Base-by-base conservation (phyloP, 2,888 invertebrate species). In the Acrobasis suavella region DNA sequence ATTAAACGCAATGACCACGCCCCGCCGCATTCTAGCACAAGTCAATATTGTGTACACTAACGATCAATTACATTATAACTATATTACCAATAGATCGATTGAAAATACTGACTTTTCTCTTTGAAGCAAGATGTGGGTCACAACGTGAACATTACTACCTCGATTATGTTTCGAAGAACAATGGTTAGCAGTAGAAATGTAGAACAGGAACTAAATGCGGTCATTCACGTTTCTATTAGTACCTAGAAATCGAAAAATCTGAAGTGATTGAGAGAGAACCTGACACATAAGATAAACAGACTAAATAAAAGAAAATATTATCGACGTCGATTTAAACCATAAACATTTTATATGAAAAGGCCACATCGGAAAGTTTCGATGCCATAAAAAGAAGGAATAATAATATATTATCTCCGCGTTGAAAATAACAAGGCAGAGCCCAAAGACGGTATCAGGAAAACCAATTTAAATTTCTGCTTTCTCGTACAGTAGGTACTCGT, bases 1-100 rank as follows among this genome's bases (percentile, higher is more conserved):
- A 81, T 76, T 77, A 81, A 79, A 82, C 76, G 77, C 76, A 78
- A 69, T 74, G 71, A 70, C 80, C 82, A 78, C 85, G 76, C 84
- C 82, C 75, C 69, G 64, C 68, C 77, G 75, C 85, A 88, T 87
- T 86, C 82, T 85, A 68, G 82, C 72, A 79, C 85, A 83, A 76
- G 75, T 79, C 81, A 78, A 81, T 81, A 80, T 78, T 82, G 79
- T 75, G 72, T 77, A 77, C 69, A 75, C 70, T 71, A 75, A 75
- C 74, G 72, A 84, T 82, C 83, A 82, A 82, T 87, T 82, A 80
- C 76, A 81, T 79, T 80, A 78, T 72, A 80, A 76, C 78, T 81
- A 82, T 82, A 82, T 83, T 83, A 86, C 74, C 67, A 76, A 76
- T 67, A 71, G 77, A 81, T 79, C 75, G 75, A 82, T 84, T 76